Evolutionary conservation across 2,888 invertebrate species (phyloP).

Genomic region (Celastrina argiolus): DNA sequence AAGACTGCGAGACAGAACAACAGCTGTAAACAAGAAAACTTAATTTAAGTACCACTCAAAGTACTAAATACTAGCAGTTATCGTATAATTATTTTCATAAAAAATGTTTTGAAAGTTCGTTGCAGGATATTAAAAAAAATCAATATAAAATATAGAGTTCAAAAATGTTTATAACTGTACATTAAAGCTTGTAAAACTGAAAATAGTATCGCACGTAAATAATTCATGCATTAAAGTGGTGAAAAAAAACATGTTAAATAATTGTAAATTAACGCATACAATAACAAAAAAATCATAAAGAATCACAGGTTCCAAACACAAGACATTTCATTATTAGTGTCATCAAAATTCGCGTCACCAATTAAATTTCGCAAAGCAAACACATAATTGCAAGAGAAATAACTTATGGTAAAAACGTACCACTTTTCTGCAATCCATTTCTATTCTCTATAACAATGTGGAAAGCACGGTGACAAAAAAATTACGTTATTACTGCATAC

Average conservation of each 20-base stretch:
- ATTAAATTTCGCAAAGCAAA: slow-evolving; percentile 19
- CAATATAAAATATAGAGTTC: not conserved
- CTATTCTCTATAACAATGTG: slow-evolving; percentile 55
- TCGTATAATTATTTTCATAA: too few species aligned
- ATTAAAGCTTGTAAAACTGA: too few species aligned
- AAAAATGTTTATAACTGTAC: too few species aligned
- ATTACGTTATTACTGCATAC: slow-evolving; percentile 39
- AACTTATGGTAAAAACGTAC: slow-evolving; percentile 49
- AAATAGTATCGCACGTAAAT: not conserved
- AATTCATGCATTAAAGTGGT: too few species aligned
- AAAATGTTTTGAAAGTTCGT: too few species aligned
- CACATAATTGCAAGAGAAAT: slow-evolving; percentile 1
- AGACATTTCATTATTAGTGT: not conserved
- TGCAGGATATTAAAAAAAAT: too few species aligned
- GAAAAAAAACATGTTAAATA: too few species aligned
- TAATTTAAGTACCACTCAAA: not conserved
- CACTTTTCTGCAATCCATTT: slow-evolving; percentile 64
- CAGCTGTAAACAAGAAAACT: slow-evolving; percentile 45
- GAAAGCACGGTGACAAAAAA: slow-evolving; percentile 59
- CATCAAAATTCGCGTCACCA: not conserved
- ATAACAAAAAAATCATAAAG: too few species aligned
- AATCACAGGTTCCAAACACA: too few species aligned
- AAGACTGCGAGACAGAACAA: slow-evolving; percentile 45
- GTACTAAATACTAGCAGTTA: not conserved
- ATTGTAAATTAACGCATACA: too few species aligned